Base-by-base conservation (phyloP, 2,113 vertebrate genomes). In the Hypocryptadius cinnamomeus region DNA sequence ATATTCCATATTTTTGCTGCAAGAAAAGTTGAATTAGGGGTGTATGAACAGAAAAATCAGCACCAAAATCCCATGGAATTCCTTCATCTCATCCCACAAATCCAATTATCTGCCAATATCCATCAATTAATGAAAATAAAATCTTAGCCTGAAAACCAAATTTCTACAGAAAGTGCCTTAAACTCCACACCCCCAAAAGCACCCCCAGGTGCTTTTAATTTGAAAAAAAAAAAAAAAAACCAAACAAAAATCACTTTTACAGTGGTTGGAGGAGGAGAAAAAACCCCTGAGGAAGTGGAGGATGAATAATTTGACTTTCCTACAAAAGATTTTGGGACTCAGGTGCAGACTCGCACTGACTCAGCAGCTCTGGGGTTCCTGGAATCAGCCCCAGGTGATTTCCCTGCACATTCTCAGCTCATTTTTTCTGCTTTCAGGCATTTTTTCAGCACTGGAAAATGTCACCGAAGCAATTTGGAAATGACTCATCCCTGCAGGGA, bases 401-500 rank as follows among this genome's bases (percentile, higher is more conserved):
- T 90, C 94, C 94, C 89, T 89, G 84, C 19, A 48, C 54, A 63
- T 12, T 74, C 81, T 89, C 74, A 91, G 81, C 45, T 11, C 39
- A 21, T 54, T 54, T 53, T 18, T 89, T 85, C 90, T 95, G 96
- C 93, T 95, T 85, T 73, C 20, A 56, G 91, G 91, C 76, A 44
- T 39, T 66, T 94, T 78, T 87, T 39, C 69, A 79, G 16, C 15
- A 25, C 37, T 92, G 92, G 89, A 74, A 94, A 94, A 81, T 78
- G 23, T 60, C 65, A 91, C 25, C 22, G 7, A 65, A 93, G 68
- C 47, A 4, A 6, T 17, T 71, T 35, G 37, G 9, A 69, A 70
- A 70, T 69, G 77, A 96, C 87, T 91, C 92, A 91, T 28, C 79
- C 94, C 85, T 90, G 91, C 79, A 88, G 73, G 85, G 94, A 95